Conservation (phyloP, 1,140 invertebrate genomes). For the Mactra quadrangularis region DNA sequence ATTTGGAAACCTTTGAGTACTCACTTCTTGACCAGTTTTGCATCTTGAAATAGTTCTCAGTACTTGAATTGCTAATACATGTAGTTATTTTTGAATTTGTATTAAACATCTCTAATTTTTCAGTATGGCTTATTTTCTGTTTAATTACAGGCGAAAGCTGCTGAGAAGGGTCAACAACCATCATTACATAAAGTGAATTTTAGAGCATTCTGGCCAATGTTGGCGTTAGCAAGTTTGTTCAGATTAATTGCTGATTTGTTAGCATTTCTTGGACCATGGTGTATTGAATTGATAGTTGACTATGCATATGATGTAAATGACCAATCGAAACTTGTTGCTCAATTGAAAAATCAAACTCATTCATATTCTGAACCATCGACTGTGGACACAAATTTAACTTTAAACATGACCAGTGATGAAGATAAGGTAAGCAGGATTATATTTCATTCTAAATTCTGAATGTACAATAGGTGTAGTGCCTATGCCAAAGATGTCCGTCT, state of each 20-base stretch:
- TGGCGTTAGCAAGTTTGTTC: slow-evolving; percentile 90
- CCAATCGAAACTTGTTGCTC: neutral
- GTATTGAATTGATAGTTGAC: slow-evolving; percentile 89
- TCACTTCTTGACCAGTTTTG: no score
- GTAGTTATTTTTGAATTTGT: no score
- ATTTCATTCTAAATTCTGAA: no score
- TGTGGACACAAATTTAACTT: neutral
- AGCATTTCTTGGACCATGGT: slow-evolving; percentile 90
- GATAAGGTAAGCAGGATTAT: no score
- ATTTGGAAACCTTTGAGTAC: no score
- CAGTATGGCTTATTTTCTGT: no score
- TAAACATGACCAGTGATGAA: neutral
- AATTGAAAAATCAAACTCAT: neutral
- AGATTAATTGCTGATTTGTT: slow-evolving; percentile 91
- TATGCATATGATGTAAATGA: slow-evolving; percentile 85
- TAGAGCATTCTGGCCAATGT: slow-evolving; percentile 91
- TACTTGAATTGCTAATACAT: no score
- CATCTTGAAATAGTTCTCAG: no score
- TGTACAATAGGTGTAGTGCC: no score
- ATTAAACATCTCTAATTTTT: no score
- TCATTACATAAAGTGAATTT: slow-evolving; percentile 84
- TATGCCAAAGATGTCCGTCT: no score
- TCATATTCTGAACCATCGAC: neutral
- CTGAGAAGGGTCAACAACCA: slow-evolving; percentile 62
- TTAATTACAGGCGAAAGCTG: slow-evolving; percentile 67